Conservation (phyloP, 2,797 vertebrate species). For the Rhyacichthys aspro region DNA sequence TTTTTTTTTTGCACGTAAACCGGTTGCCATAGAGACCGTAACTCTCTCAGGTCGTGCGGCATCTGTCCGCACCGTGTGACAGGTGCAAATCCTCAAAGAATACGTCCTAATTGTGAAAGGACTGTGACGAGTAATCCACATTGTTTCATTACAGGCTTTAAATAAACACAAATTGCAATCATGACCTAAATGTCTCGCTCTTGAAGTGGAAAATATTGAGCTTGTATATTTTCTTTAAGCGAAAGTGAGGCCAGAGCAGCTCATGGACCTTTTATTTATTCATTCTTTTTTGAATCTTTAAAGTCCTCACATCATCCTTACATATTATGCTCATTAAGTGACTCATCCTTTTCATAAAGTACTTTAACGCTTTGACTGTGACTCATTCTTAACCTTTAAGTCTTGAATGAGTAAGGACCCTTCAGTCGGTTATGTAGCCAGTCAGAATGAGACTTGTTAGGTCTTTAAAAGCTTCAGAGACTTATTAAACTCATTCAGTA, state of each 20-base stretch:
- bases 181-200: conserved; percentile 3
- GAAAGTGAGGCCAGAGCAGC: background rate
- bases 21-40: conserved; percentile 29
- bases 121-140: conserved; percentile 1
- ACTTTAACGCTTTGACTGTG: conserved; percentile 1
- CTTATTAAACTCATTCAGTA: background rate
- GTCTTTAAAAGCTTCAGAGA: too few species aligned
- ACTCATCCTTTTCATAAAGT: background rate
- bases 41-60: background rate
- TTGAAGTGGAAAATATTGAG: background rate
- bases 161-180: conserved; percentile 27
- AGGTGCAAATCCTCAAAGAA: conserved; percentile 14
- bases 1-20: conserved; percentile 1
- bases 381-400: background rate
- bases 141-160: too few species aligned
- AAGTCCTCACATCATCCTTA: background rate
- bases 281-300: too few species aligned
- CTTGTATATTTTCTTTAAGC: background rate
- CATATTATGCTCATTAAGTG: background rate
- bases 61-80: background rate
- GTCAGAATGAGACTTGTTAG: background rate
- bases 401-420: background rate
- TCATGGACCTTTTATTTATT: background rate
- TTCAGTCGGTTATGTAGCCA: background rate
- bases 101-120: conserved; percentile 7